Evolutionary conservation across 2,797 vertebrate species (phyloP).

Genomic region (Argentina silus): DNA sequence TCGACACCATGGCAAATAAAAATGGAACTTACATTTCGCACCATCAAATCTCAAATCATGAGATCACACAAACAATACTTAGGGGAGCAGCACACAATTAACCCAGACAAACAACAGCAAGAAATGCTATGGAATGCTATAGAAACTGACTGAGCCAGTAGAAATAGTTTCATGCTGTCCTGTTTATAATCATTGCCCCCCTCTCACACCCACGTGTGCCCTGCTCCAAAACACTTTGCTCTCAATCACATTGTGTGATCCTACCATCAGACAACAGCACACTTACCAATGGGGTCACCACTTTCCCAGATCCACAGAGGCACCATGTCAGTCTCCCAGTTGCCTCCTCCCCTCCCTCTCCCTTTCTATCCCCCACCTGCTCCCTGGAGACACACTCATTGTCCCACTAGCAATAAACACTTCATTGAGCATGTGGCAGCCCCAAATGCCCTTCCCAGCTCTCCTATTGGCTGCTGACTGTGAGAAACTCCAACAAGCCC

Average conservation of each 20-base stretch:
- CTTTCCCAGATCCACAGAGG: constrained; percentile 81
- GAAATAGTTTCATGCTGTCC: constrained; percentile 59
- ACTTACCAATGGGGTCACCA: constrained; percentile 75
- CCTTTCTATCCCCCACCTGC: constrained; percentile 77
- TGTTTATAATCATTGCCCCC: constrained; percentile 53
- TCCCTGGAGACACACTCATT: constrained; percentile 77
- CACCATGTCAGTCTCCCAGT: constrained; percentile 58
- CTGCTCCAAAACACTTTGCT: constrained; percentile 69
- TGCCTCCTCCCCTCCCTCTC: constrained; percentile 38
- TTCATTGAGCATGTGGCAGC: constrained; percentile 82
- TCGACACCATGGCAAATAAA: not conserved
- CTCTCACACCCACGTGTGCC: constrained; percentile 71
- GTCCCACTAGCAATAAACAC: constrained; percentile 77
- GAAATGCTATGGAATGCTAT: not conserved
- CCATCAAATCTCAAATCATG: not conserved
- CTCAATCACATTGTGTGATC: constrained; percentile 66
- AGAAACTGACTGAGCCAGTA: constrained; percentile 19
- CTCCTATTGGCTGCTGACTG: constrained; percentile 87
- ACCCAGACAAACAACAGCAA: not conserved
- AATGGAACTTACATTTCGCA: not conserved
- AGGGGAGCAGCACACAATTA: not conserved
- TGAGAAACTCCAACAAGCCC: constrained; percentile 88
- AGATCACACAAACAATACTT: too few species aligned
- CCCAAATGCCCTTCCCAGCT: constrained; percentile 75
- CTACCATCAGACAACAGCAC: constrained; percentile 68